These are phyloP conservation scores for Amblyjoppa fuscipennis DNA, from an alignment of 2,888 invertebrate species.

Conservation along the genomic window DNA sequence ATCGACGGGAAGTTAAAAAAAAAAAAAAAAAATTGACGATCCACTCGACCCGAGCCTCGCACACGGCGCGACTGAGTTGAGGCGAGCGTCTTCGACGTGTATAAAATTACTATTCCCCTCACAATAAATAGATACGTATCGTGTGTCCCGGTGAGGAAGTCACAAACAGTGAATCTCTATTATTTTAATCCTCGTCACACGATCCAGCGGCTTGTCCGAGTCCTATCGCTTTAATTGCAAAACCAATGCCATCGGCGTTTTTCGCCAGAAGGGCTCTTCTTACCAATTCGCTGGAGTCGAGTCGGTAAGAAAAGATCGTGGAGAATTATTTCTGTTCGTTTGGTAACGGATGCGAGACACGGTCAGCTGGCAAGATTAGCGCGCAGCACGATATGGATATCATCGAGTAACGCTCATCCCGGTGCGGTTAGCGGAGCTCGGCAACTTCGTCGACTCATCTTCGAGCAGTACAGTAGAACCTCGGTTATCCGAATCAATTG, in stretches of 20 bases:
- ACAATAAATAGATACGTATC: not conserved
- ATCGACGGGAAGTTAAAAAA: not conserved
- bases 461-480: not conserved
- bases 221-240: not conserved
- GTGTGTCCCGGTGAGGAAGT: not conserved
- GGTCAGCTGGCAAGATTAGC: not conserved
- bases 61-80: not conserved
- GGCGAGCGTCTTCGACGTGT: not conserved
- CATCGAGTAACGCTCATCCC: not conserved
- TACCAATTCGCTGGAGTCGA: conserved; percentile 3
- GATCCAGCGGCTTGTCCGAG: not conserved
- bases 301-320: not conserved
- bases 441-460: not conserved
- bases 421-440: not conserved
- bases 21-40: not conserved
- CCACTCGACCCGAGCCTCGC: not conserved
- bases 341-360: not conserved
- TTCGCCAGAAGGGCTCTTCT: conserved; percentile 15
- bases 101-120: not conserved
- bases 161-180: conserved; percentile 4
- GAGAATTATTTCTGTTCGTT: conserved; percentile 7
- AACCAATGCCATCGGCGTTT: not conserved
- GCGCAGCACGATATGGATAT: not conserved
- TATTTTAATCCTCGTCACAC: not conserved
- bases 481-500: too few species aligned